Percentiles rank a stretch among this genome's conserved stretches.
These are phyloP conservation scores for Autographa pulchrina DNA, from an alignment of 2,888 invertebrate genomes.

Conservation along the genomic window DNA sequence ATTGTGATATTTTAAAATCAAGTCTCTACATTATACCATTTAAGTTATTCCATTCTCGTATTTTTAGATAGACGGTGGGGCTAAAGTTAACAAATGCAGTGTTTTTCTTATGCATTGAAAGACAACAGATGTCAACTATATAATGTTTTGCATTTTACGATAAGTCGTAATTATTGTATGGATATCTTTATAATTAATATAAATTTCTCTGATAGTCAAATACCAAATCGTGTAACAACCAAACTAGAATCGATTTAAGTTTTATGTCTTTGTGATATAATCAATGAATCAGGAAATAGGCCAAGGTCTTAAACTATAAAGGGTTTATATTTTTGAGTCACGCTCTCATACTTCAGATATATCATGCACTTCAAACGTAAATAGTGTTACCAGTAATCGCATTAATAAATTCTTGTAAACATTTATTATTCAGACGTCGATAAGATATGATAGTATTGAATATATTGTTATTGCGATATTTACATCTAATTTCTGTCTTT, in stretches of 20 bases:
- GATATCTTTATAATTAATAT: no score
- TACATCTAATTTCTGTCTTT: conserved; percentile 15
- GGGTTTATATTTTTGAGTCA: conserved; percentile 12
- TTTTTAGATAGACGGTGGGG: no score
- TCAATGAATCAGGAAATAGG: not conserved
- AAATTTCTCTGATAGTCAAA: no score
- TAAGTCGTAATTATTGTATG: not conserved
- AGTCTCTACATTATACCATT: no score
- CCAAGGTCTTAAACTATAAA: not conserved
- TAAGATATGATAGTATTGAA: conserved; percentile 35
- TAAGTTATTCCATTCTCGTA: no score
- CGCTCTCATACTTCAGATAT: conserved; percentile 10
- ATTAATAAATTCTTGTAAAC: conserved; percentile 10
- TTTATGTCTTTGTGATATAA: not conserved
- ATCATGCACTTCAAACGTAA: not conserved
- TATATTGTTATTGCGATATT: conserved; percentile 25
- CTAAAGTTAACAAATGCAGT: no score
- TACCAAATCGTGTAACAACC: not conserved
- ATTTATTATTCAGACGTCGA: conserved; percentile 17
- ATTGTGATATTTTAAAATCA: no score
- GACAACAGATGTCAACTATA: no score
- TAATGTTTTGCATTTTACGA: not conserved
- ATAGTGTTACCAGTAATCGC: conserved; percentile 16
- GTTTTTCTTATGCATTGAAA: no score
- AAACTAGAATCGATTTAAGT: not conserved